These are phyloP conservation scores for Eidolon helvum DNA, from an alignment of 2,113 vertebrate species.

Conservation along the genomic window DNA sequence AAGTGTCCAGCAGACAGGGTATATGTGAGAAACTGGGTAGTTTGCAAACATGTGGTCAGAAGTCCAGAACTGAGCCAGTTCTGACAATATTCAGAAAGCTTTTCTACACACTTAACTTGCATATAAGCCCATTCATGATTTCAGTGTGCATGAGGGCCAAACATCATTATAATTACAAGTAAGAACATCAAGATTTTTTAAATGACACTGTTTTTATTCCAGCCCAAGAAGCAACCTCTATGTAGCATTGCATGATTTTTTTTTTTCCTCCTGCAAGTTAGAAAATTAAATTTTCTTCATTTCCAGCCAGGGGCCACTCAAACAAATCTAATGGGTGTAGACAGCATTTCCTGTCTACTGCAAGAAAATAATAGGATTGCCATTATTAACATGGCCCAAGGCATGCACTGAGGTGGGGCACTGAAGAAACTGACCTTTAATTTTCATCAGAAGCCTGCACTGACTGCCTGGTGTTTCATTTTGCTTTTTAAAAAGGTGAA, in stretches of 20 bases:
- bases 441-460: constrained; percentile 37
- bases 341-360: constrained; percentile 55
- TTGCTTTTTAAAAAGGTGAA: background rate
- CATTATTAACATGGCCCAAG: constrained; percentile 43
- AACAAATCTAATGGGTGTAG: constrained; percentile 64
- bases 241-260: background rate
- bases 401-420: background rate
- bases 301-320: constrained; percentile 68
- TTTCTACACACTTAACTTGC: background rate
- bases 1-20: background rate
- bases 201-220: constrained; percentile 28
- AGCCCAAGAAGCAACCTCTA: background rate
- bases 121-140: constrained; percentile 1
- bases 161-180: background rate
- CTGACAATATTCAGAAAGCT: background rate
- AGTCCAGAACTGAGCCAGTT: background rate
- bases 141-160: background rate
- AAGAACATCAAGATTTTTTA: background rate
- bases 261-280: background rate
- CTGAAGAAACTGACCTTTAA: constrained; percentile 56
- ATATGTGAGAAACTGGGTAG: background rate
- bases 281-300: constrained; percentile 71
- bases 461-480: background rate
- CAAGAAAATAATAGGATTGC: constrained; percentile 69
- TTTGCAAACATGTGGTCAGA: background rate